Conservation (phyloP, 2,888 invertebrate genomes). For the Choreutis nemorana region DNA sequence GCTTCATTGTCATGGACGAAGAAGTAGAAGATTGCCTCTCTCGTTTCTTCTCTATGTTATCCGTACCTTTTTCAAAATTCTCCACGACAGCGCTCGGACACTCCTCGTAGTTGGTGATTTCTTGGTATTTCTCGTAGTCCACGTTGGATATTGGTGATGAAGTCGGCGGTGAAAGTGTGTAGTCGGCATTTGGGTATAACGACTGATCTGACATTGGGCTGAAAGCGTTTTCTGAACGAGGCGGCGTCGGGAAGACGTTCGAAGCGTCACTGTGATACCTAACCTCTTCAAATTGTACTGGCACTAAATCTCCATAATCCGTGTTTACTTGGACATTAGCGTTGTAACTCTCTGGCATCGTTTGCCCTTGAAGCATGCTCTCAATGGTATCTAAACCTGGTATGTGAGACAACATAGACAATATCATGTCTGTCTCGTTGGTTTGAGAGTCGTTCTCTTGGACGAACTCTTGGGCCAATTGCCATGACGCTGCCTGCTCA, state of each 20-base stretch:
- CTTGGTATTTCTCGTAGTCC: conserved; percentile 43
- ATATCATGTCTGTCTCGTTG: conserved; percentile 3
- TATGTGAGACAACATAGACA: conserved; percentile 2
- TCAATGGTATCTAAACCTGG: conserved; percentile 17
- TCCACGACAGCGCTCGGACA: conserved; percentile 1
- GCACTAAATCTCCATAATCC: not conserved
- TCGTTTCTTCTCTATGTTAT: conserved; percentile 10
- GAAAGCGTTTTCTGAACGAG: conserved; percentile 32
- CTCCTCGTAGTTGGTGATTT: conserved; percentile 24
- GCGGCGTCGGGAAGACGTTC: conserved; percentile 27
- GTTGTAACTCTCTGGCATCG: no score
- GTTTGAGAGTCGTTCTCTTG: conserved; percentile 6
- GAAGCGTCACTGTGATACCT: conserved; percentile 1
- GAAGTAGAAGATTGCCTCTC: conserved; percentile 19
- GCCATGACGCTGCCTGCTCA: conserved; percentile 23
- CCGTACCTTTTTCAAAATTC: conserved; percentile 10
- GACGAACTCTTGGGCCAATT: conserved; percentile 25
- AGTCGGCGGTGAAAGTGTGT: conserved; percentile 28
- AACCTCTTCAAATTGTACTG: conserved; percentile 2
- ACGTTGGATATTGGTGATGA: conserved; percentile 30
- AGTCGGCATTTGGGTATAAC: conserved; percentile 29
- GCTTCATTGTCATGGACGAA: conserved; percentile 29
- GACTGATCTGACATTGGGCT: conserved; percentile 35
- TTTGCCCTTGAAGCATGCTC: conserved; percentile 14
- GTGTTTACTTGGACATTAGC: not conserved